A percentile compares a stretch with the other conserved stretches of the same genome.
Evolutionary conservation across 1,140 invertebrate genomes (phyloP).

Genomic region (Cotesia typhae): DNA sequence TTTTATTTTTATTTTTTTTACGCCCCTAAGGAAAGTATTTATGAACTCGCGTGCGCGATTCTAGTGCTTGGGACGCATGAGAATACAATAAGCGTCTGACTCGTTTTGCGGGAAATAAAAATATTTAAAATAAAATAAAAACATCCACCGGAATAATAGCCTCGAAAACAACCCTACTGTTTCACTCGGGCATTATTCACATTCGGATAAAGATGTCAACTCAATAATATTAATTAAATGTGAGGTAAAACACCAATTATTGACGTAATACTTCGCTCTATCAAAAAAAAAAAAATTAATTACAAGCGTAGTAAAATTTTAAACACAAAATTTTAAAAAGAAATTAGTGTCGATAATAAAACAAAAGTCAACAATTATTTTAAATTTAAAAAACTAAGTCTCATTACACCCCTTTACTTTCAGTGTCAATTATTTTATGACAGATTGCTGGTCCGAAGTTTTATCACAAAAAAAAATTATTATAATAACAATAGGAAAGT

Average conservation of each 20-base stretch:
- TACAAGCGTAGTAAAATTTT: too few species aligned
- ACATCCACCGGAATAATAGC: background rate
- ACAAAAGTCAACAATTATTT: too few species aligned
- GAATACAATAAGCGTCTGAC: constrained; percentile 31
- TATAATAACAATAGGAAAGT: constrained; percentile 7
- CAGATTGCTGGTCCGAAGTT: constrained; percentile 7
- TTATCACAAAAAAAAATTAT: too few species aligned
- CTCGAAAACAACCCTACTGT: constrained; percentile 24
- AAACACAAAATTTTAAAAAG: too few species aligned
- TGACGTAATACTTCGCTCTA: too few species aligned
- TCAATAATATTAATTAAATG: too few species aligned
- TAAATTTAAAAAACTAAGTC: too few species aligned
- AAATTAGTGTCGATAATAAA: too few species aligned
- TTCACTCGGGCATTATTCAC: constrained; percentile 17
- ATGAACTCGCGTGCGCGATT: constrained; percentile 29
- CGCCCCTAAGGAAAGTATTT: constrained; percentile 23
- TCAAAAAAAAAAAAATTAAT: too few species aligned
- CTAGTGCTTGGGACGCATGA: constrained; percentile 14
- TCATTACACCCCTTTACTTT: background rate
- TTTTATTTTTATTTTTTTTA: constrained; percentile 22
- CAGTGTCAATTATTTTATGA: constrained; percentile 26
- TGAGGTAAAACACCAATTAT: too few species aligned
- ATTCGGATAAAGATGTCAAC: constrained; percentile 1
- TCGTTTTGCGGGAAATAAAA: constrained; percentile 27
- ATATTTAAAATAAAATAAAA: constrained; percentile 25